These are phyloP conservation scores for Aplocera efformata DNA, from an alignment of 2,888 invertebrate genomes.

Conservation along the genomic window DNA sequence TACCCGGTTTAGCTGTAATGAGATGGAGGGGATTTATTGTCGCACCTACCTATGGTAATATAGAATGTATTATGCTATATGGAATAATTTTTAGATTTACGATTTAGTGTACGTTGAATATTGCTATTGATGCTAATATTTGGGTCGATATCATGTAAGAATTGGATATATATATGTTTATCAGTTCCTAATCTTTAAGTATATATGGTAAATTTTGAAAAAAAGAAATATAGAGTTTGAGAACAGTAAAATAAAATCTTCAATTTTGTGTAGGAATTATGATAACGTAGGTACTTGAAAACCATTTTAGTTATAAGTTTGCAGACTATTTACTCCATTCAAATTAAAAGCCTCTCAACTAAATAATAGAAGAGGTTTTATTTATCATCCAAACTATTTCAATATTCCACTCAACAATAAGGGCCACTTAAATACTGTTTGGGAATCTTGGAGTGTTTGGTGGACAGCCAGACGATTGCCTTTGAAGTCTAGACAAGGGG, in stretches of 20 bases:
- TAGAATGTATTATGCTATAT: slow-evolving; percentile 23
- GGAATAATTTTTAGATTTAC: slow-evolving; percentile 14
- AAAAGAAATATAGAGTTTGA: too few relatives aligned
- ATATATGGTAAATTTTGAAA: too few relatives aligned
- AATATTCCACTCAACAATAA: background rate
- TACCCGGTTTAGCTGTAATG: slow-evolving; percentile 48
- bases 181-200: too few relatives aligned
- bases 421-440: slow-evolving; percentile 12
- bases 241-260: too few relatives aligned
- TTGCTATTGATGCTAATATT: slow-evolving; percentile 3
- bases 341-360: too few relatives aligned
- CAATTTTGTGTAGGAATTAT: too few relatives aligned
- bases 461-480: slow-evolving; percentile 34
- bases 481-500: slow-evolving; percentile 47
- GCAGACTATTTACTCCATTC: too few relatives aligned
- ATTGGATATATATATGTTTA: too few relatives aligned
- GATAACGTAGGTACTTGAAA: too few relatives aligned
- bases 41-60: slow-evolving; percentile 30
- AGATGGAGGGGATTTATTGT: slow-evolving; percentile 47
- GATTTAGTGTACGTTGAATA: slow-evolving; percentile 20
- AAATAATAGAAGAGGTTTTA: too few relatives aligned
- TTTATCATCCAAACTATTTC: background rate
- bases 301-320: too few relatives aligned
- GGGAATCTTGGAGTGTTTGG: slow-evolving; percentile 15
- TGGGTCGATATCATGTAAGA: background rate